A percentile compares a stretch with the other conserved stretches of the same genome.
Evolutionary conservation across 2,113 vertebrate species (phyloP).

Genomic region (Elephas maximus): DNA sequence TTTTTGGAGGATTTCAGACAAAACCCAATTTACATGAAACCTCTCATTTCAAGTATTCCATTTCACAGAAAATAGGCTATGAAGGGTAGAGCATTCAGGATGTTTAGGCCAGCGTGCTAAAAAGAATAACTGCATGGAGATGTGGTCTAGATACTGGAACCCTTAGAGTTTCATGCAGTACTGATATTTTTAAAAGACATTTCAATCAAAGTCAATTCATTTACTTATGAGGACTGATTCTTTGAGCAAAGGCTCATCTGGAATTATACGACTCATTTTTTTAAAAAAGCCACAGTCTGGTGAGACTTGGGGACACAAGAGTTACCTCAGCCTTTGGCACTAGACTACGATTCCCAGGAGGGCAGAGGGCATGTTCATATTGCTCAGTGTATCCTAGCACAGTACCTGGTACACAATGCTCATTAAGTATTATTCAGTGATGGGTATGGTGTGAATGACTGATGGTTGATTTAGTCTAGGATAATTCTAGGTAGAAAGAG

Average conservation of each 20-base stretch:
- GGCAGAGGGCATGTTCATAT: accelerated
- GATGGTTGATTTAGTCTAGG: not conserved
- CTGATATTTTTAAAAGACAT: not conserved
- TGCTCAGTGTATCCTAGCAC: not conserved
- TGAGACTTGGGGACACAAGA: not conserved
- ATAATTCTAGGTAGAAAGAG: not conserved
- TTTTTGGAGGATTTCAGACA: not conserved
- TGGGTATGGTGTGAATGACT: not conserved
- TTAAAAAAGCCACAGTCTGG: not conserved
- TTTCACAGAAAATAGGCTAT: not conserved
- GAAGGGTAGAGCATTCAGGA: not conserved
- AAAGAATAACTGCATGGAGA: not conserved
- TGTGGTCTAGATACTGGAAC: not conserved
- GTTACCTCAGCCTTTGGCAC: not conserved
- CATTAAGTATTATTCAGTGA: not conserved
- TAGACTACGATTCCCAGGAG: not conserved
- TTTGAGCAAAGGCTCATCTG: not conserved
- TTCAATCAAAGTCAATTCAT: not conserved
- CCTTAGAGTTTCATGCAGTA: not conserved
- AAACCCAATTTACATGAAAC: not conserved
- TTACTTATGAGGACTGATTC: not conserved
- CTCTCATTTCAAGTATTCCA: not conserved
- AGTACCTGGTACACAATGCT: not conserved
- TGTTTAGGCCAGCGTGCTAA: not conserved
- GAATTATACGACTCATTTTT: not conserved